Evolutionary conservation across 2,113 vertebrate species (phyloP).

Genomic region (Pleuronectes platessa): DNA sequence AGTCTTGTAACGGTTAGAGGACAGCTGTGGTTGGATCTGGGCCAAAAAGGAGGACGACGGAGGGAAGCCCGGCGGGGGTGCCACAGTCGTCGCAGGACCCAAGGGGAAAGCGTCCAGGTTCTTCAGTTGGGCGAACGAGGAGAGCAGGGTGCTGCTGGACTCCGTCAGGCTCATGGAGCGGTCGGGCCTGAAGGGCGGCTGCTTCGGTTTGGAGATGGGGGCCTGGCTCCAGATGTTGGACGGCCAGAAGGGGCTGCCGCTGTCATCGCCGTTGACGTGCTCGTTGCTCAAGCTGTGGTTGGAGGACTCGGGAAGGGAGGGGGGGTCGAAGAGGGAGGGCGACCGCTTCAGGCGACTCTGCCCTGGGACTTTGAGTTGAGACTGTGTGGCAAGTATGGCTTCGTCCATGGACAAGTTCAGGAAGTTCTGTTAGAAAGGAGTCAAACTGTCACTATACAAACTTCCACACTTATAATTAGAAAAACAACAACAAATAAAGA

Average conservation of each 20-base stretch:
- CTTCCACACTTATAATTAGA: background rate
- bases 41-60: conserved; percentile 65
- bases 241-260: conserved; percentile 68
- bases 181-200: conserved; percentile 76
- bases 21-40: conserved; percentile 67
- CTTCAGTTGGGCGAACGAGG: conserved; percentile 66
- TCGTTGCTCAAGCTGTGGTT: conserved; percentile 70
- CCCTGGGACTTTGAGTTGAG: conserved; percentile 57
- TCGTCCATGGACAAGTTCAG: conserved; percentile 70
- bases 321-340: conserved; percentile 66
- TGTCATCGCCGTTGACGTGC: conserved; percentile 62
- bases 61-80: conserved; percentile 85
- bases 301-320: conserved; percentile 54
- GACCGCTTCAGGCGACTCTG: conserved; percentile 63
- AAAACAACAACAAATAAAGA: background rate
- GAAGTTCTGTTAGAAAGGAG: conserved; percentile 61
- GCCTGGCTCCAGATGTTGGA: conserved; percentile 79
- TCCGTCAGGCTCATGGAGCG: conserved; percentile 86
- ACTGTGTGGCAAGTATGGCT: conserved; percentile 37
- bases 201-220: conserved; percentile 56
- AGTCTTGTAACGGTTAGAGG: conserved; percentile 86
- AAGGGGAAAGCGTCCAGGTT: conserved; percentile 70
- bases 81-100: conserved; percentile 73
- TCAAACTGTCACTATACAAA: conserved; percentile 29
- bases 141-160: conserved; percentile 69